These are phyloP conservation scores for Dicrostonyx torquatus DNA, from an alignment of 2,797 vertebrate genomes.

Conservation along the genomic window DNA sequence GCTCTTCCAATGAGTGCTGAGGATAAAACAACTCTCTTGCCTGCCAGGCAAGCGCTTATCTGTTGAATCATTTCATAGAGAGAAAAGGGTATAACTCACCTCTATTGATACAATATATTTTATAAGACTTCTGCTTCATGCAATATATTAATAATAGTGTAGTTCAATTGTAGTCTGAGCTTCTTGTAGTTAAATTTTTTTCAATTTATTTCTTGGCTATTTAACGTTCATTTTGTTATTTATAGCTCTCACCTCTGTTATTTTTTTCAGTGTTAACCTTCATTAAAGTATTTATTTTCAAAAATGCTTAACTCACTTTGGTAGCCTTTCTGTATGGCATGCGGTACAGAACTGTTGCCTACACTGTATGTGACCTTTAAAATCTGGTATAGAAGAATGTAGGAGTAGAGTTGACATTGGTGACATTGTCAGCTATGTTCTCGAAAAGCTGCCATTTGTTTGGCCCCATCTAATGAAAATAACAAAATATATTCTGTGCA, in stretches of 20 bases:
- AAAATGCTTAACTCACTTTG: not conserved
- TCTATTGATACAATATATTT: not conserved
- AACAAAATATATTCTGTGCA: constrained; percentile 29
- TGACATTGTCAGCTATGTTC: not conserved
- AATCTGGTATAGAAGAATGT: not conserved
- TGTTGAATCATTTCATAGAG: not conserved
- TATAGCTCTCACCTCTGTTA: not conserved
- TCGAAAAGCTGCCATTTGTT: not conserved
- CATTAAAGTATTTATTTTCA: constrained; percentile 9
- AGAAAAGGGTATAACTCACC: not conserved
- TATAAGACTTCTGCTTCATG: not conserved
- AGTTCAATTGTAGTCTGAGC: not conserved
- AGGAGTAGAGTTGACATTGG: not conserved
- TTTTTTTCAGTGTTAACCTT: constrained; percentile 43
- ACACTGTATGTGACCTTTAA: constrained; percentile 9
- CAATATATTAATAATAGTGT: not conserved
- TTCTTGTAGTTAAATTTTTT: not conserved
- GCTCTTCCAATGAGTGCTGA: not conserved
- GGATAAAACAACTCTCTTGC: not conserved
- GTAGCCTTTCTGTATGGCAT: not conserved
- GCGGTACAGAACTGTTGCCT: not conserved
- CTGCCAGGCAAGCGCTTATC: not conserved
- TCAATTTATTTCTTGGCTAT: not conserved
- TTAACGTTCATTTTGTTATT: not conserved
- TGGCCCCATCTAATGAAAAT: constrained; percentile 50